These are phyloP conservation scores for Scaptodrosophila lebanonensis DNA, from an alignment of 1,140 invertebrate species.

Conservation along the genomic window DNA sequence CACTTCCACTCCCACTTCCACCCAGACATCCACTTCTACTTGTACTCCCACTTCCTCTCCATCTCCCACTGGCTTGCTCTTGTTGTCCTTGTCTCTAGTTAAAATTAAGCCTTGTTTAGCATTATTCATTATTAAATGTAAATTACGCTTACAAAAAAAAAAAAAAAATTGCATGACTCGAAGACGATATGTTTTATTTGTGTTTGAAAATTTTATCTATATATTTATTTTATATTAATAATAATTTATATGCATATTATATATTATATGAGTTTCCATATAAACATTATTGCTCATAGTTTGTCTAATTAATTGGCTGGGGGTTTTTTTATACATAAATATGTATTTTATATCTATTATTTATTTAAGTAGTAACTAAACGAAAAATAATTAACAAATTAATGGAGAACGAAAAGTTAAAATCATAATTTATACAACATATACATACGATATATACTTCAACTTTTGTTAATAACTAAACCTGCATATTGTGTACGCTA, in stretches of 20 bases:
- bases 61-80: not conserved
- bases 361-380: conserved; percentile 20
- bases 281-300: conserved; percentile 17
- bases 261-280: conserved; percentile 19
- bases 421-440: conserved; percentile 1
- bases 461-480: conserved; percentile 44
- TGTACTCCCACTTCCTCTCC: not conserved
- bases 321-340: conserved; percentile 11
- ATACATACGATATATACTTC: conserved; percentile 27
- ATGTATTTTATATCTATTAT: conserved; percentile 15
- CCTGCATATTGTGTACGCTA: conserved; percentile 38
- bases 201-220: conserved; percentile 33
- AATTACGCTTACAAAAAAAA: conserved; percentile 60
- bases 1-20: not conserved
- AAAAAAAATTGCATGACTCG: conserved; percentile 61
- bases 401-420: conserved; percentile 15
- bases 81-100: conserved; percentile 32
- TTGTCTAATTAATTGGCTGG: conserved; percentile 37
- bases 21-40: not conserved
- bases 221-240: conserved; percentile 50
- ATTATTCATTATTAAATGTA: conserved; percentile 54
- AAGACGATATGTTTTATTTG: conserved; percentile 71
- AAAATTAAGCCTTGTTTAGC: conserved; percentile 55
- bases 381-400: conserved; percentile 22
- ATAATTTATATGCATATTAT: conserved; percentile 37